Conservation (phyloP, 2,888 invertebrate genomes). For the Drosophila borborema region DNA sequence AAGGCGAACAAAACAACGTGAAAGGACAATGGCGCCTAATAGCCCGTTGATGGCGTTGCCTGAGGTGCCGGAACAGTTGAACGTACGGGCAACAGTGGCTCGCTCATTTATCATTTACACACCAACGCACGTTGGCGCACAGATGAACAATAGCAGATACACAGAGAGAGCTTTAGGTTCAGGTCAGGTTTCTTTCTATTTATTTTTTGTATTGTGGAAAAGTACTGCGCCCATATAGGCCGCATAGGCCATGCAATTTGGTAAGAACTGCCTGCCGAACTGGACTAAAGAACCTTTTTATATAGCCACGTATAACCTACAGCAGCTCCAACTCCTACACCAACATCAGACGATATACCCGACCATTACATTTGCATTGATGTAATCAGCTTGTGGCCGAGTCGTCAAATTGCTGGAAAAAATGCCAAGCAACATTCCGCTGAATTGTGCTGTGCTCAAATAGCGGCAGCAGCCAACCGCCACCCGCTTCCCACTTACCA, state of each 20-base stretch:
- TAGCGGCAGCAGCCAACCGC: not conserved
- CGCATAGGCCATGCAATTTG: conserved; percentile 20
- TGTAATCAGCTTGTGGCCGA: conserved; percentile 77
- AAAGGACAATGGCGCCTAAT: conserved; percentile 71
- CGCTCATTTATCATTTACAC: conserved; percentile 80
- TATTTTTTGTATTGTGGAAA: conserved; percentile 19
- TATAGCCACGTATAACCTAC: conserved; percentile 4
- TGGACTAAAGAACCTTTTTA: conserved; percentile 25
- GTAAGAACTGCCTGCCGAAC: not conserved
- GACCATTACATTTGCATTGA: conserved; percentile 74
- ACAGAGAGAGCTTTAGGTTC: conserved; percentile 21
- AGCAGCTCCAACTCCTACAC: not conserved
- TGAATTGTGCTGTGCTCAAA: conserved; percentile 56
- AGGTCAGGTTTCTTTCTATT: not conserved
- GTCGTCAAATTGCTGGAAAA: conserved; percentile 66
- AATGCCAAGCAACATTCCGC: conserved; percentile 59
- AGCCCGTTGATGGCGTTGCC: conserved; percentile 64
- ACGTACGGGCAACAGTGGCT: conserved; percentile 52
- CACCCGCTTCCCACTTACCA: not conserved
- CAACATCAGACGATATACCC: not conserved
- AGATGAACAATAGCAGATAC: conserved; percentile 60
- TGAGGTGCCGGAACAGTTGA: conserved; percentile 57
- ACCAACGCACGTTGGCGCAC: conserved; percentile 70
- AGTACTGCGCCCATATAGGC: conserved; percentile 40
- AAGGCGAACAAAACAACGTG: conserved; percentile 45